Evolutionary conservation across 2,113 vertebrate genomes (phyloP), one percentile per base, ranked within the genome.

Genomic region (Antigone vipio): DNA sequence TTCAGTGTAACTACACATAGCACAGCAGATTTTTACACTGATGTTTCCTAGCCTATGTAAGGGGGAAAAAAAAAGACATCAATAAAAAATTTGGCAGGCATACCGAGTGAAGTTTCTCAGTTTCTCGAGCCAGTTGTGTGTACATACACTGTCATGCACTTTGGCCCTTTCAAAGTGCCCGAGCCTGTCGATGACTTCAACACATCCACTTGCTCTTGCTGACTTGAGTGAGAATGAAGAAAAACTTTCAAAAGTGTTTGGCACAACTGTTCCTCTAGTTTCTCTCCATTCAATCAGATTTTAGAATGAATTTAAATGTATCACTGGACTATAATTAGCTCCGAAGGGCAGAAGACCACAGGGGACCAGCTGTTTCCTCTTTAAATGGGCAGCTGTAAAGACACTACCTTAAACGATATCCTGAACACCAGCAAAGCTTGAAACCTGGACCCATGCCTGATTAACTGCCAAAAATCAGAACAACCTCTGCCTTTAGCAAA

Each of bases 271-370:
- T 86, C 29, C 17, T 80, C 89, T 58, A 49, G 6, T 56, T 85
- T 21, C 34, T 79, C 73, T 75, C 81, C 85, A 94, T 94, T 94
- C 91, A 86, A 14, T 67, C 75, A 73, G 82, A 88, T 95, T 91
- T 93, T 55, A 86, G 88, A 94, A 89, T 94, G 63, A 93, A 91
- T 84, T 86, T 69, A 67, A 81, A 83, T 52, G 34, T 88, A 62
- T 77, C 53, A 53, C 29, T 56, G 63, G 59, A 45, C 52, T 85
- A 53, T 81, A 95, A 88, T 92, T 84, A 96, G 35, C 56, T 86
- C 38, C 22, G 27, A 81, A 87, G 58, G 71, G 30, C 56, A 82
- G 49, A 86, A 85, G 34, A 68, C 32, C 87, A 52, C 40, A 58
- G 49, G 45, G 73, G 40, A 91, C 29, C 0, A 2, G 6, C 9